Evolutionary conservation across 2,888 invertebrate genomes (phyloP).

Genomic region (Venusia cambrica): DNA sequence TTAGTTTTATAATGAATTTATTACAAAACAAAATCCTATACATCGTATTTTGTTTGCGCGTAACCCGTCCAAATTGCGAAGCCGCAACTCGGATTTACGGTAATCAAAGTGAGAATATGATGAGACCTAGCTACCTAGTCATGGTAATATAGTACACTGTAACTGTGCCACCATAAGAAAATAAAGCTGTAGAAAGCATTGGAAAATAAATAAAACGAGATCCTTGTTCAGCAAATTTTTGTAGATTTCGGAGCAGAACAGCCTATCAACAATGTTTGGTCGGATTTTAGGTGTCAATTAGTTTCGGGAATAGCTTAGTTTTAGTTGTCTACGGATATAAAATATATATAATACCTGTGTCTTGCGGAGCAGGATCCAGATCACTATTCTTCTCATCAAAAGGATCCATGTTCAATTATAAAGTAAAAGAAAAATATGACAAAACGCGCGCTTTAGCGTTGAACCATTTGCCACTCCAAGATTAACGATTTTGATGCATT

Average conservation of each 20-base stretch:
- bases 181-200: too few relatives aligned
- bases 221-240: constrained; percentile 1
- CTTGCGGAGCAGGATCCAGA: constrained; percentile 41
- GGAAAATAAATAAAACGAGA: too few relatives aligned
- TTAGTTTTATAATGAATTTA: too few relatives aligned
- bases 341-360: constrained; percentile 44
- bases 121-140: too few relatives aligned
- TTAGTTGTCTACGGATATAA: constrained; percentile 25
- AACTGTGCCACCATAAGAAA: too few relatives aligned
- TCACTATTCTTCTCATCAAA: constrained; percentile 38
- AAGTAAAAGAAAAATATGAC: constrained; percentile 34
- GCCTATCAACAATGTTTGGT: constrained; percentile 34
- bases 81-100: not conserved
- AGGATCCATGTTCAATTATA: constrained; percentile 51
- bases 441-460: constrained; percentile 61
- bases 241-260: not conserved
- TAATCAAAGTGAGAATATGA: not conserved
- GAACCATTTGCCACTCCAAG: constrained; percentile 63
- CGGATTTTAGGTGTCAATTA: constrained; percentile 47
- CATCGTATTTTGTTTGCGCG: constrained; percentile 1
- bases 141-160: too few relatives aligned
- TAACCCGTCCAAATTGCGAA: constrained; percentile 7
- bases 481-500: constrained; percentile 46
- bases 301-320: constrained; percentile 18
- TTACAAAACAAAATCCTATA: constrained; percentile 6